Base-by-base conservation (phyloP, 2,113 vertebrate genomes). In the Platichthys stellatus region DNA sequence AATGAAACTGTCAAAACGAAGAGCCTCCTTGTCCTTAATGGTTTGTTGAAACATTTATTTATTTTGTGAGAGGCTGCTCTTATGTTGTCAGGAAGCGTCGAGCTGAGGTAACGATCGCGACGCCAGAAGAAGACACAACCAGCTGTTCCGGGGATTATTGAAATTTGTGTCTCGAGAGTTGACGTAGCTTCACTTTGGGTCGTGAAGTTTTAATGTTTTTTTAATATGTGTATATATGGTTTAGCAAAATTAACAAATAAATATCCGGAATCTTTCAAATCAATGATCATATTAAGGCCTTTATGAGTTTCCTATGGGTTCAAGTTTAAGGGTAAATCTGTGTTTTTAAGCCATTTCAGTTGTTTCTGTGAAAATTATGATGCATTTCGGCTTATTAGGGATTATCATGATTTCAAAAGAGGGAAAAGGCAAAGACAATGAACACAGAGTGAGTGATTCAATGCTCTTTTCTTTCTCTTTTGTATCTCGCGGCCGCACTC, bases 391-490 rank as follows among this genome's bases (percentile, higher is more conserved):
- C 23, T 78, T 84, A 78, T 69, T 79, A 66, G 23, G 74, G 66
- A 76, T 88, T 74, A 74, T 78, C 62, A 67, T 47, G 59, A 80
- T 75, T 65, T 63, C 61, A 53, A 64, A 74, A 5, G 15, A 26
- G 20, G 38, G 38, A 69, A 82, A 69, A 71, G 82, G 49, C 63
- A 21, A 67, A 38, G 62, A 81, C 67, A 87, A 86, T 84, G 86
- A 86, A 70, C 59, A 82, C 31, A 59, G 43, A 53, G 86, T 24
- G 80, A 84, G 73, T 53, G 20, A 87, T 68, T 84, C 63, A 78
- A 13, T 72, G 58, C 54, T 81, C 71, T 74, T 72, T 79, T 72
- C 72, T 79, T 69, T 74, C 72, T 79, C 72, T 74, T 21, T 56
- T 23, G 1, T 54, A 31, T 86, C 66, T 78, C 53, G 54, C 54